These are phyloP conservation scores for Calycopis cecrops DNA, from an alignment of 1,140 invertebrate species.

Conservation along the genomic window DNA sequence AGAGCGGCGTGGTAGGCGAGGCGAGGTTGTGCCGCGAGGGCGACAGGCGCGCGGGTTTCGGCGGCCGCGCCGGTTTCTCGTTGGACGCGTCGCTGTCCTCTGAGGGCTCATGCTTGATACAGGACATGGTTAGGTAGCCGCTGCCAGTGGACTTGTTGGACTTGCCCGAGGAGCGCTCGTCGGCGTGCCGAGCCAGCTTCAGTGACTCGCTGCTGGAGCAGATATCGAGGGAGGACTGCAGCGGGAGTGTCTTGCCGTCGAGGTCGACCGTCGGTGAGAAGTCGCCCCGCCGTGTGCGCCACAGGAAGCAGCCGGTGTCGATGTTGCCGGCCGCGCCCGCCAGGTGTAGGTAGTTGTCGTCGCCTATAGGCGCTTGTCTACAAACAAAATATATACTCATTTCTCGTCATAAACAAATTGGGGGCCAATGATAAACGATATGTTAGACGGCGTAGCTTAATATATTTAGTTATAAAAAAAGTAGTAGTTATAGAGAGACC, in stretches of 20 bases:
- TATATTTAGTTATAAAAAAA: no score
- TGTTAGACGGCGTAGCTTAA: no score
- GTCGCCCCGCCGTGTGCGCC: slow-evolving; percentile 47
- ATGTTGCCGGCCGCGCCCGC: slow-evolving; percentile 49
- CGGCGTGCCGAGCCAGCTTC: slow-evolving; percentile 45
- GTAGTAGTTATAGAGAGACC: no score
- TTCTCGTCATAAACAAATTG: no score
- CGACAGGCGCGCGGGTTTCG: slow-evolving; percentile 53
- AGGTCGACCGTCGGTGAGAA: slow-evolving; percentile 43
- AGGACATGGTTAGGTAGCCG: slow-evolving; percentile 68
- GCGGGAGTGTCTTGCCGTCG: slow-evolving; percentile 45
- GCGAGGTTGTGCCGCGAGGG: slow-evolving; percentile 34
- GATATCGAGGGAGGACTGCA: slow-evolving; percentile 46
- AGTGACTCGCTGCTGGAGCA: slow-evolving; percentile 63
- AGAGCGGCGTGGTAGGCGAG: slow-evolving; percentile 30
- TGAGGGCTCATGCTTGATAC: slow-evolving; percentile 54
- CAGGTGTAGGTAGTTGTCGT: slow-evolving; percentile 87
- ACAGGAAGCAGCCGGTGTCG: slow-evolving; percentile 40
- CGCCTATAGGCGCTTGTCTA: slow-evolving; percentile 90
- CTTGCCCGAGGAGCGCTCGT: slow-evolving; percentile 59
- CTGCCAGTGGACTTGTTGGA: slow-evolving; percentile 54
- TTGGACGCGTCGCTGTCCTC: slow-evolving; percentile 57
- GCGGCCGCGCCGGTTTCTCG: slow-evolving; percentile 48
- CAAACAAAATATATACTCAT: slow-evolving; percentile 15
- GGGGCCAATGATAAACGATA: no score